Conservation (phyloP, 2,113 vertebrate genomes). For the Micromys minutus region DNA sequence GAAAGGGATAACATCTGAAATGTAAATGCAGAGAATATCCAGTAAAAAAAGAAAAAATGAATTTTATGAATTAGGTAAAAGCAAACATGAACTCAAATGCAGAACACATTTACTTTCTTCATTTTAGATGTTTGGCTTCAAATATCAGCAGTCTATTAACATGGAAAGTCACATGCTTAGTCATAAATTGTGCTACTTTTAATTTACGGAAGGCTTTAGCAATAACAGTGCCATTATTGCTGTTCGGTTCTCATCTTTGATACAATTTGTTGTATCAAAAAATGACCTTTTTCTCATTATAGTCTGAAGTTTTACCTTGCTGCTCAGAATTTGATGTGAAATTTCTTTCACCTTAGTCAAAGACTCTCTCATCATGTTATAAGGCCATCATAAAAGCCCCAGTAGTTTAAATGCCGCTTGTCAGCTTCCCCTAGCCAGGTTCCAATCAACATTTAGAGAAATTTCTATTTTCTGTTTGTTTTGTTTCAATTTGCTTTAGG, state of each 20-base stretch:
- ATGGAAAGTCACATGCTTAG: not conserved
- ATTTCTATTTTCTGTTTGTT: constrained; percentile 17
- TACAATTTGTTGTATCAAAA: constrained; percentile 50
- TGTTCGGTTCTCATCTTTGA: constrained; percentile 52
- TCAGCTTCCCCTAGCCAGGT: constrained; percentile 2
- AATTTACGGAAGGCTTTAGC: constrained; percentile 30
- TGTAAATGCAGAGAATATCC: too few relatives aligned
- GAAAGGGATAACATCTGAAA: too few relatives aligned
- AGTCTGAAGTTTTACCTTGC: constrained; percentile 19
- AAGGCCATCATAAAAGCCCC: constrained; percentile 1
- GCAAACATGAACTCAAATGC: constrained; percentile 1
- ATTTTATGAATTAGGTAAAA: not conserved
- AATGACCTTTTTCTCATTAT: constrained; percentile 56
- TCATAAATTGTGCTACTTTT: constrained; percentile 33
- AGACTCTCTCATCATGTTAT: constrained; percentile 22
- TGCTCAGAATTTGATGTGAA: constrained; percentile 33
- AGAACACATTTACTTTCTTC: not conserved
- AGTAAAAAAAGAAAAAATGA: too few relatives aligned
- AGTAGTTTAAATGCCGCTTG: constrained; percentile 49
- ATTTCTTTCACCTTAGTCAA: constrained; percentile 48
- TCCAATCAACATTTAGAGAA: constrained; percentile 43
- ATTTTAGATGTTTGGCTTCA: not conserved
- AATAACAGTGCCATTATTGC: constrained; percentile 33
- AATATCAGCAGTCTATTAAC: constrained; percentile 1
- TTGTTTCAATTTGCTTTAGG: constrained; percentile 30